These are phyloP conservation scores for Acrocephalus kingi DNA, from an alignment of 2,113 vertebrate genomes.

Conservation along the genomic window DNA sequence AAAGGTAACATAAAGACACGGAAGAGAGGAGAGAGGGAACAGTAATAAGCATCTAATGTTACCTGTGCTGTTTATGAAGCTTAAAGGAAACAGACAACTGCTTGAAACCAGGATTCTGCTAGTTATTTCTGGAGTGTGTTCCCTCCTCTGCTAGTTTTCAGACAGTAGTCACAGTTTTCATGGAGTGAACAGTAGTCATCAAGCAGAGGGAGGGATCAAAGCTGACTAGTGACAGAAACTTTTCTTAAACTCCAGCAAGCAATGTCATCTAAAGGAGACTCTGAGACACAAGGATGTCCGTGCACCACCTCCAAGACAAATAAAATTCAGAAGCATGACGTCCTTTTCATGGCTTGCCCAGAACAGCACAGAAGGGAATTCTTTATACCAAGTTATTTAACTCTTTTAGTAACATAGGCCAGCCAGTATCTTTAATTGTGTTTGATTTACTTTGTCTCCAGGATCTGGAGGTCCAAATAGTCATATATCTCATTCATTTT, in stretches of 20 bases:
- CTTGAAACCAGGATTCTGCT: not conserved
- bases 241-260: slow-evolving; percentile 8
- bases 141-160: not conserved
- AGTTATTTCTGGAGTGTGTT: not conserved
- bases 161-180: not conserved
- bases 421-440: not conserved
- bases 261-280: slow-evolving; percentile 43
- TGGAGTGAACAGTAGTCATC: not conserved
- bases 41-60: slow-evolving; percentile 9
- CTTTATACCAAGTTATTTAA: slow-evolving; percentile 14
- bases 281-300: slow-evolving; percentile 59
- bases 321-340: slow-evolving; percentile 57
- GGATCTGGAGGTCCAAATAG: not conserved
- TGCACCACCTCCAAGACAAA: slow-evolving; percentile 58
- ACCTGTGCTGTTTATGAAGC: not conserved
- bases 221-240: not conserved
- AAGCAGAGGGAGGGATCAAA: not conserved
- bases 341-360: slow-evolving; percentile 33
- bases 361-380: slow-evolving; percentile 4
- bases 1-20: slow-evolving; percentile 22
- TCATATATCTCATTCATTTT: not conserved
- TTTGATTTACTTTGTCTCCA: not conserved
- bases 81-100: not conserved
- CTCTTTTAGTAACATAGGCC: not conserved
- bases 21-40: not conserved